phyloP scores from a whole-genome alignment of 1,140 invertebrate species.

The Eurosta solidaginis region DNA sequence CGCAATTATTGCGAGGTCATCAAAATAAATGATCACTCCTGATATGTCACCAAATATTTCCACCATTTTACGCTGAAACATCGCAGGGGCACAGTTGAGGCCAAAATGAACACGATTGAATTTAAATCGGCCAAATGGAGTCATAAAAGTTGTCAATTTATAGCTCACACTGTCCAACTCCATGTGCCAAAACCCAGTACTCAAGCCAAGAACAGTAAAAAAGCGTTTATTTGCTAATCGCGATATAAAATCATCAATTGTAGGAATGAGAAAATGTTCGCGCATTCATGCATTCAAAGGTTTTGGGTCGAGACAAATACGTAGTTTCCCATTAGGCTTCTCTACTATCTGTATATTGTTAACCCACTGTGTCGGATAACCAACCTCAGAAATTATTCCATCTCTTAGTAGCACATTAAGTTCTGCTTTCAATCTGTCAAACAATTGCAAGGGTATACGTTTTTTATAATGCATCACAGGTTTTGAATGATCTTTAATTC shows the following conservation, averaged over 20 bases:
- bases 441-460: too few relatives aligned
- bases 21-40: too few relatives aligned
- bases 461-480: too few relatives aligned
- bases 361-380: too few relatives aligned
- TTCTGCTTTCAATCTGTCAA: neutral
- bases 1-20: constrained; percentile 46
- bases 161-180: too few relatives aligned
- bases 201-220: constrained; percentile 35
- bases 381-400: too few relatives aligned
- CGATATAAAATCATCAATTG: constrained; percentile 34
- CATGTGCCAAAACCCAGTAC: constrained; percentile 36
- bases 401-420: constrained; percentile 32
- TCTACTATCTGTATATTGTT: too few relatives aligned
- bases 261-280: constrained; percentile 37
- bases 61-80: constrained; percentile 46
- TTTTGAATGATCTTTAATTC: neutral
- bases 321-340: constrained; percentile 35
- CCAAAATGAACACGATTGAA: constrained; percentile 31
- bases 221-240: constrained; percentile 24
- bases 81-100: too few relatives aligned
- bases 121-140: too few relatives aligned
- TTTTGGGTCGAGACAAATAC: constrained; percentile 36
- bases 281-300: constrained; percentile 33
- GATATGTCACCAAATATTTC: constrained; percentile 53
- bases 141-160: too few relatives aligned